Conservation (phyloP, 1,140 invertebrate species). For the Geopemphigus sp. region DNA sequence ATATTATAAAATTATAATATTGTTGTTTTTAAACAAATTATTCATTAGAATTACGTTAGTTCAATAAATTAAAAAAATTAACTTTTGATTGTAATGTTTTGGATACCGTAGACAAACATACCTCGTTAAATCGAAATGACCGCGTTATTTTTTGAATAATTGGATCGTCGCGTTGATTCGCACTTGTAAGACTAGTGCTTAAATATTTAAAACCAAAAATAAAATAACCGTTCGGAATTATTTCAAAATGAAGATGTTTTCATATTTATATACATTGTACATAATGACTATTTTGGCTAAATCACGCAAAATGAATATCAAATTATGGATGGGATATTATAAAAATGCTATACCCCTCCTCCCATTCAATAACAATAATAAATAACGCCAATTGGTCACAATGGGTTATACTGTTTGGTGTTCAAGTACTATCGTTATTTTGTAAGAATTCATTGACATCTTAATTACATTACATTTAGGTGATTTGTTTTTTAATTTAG, state of each 20-base stretch:
- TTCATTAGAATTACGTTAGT: background rate
- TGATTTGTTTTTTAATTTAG: no score
- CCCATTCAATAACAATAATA: background rate
- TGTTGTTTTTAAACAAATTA: no score
- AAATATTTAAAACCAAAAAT: background rate
- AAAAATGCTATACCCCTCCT: background rate
- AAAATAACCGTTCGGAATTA: background rate
- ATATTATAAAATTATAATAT: background rate
- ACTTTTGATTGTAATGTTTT: background rate
- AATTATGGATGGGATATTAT: no score
- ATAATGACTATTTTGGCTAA: no score
- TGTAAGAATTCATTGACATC: background rate
- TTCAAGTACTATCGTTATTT: background rate
- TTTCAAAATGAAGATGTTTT: no score
- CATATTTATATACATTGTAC: no score
- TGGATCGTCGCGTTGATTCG: background rate
- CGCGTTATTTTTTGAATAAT: slow-evolving; percentile 5
- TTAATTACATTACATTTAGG: background rate
- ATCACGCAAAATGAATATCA: no score
- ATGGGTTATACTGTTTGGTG: no score
- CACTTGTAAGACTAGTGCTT: background rate
- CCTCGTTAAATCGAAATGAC: background rate
- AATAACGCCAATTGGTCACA: no score
- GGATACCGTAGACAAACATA: background rate
- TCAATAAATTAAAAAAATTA: background rate